phyloP scores from a whole-genome alignment of 2,113 vertebrate genomes.

The Columba janthina region DNA sequence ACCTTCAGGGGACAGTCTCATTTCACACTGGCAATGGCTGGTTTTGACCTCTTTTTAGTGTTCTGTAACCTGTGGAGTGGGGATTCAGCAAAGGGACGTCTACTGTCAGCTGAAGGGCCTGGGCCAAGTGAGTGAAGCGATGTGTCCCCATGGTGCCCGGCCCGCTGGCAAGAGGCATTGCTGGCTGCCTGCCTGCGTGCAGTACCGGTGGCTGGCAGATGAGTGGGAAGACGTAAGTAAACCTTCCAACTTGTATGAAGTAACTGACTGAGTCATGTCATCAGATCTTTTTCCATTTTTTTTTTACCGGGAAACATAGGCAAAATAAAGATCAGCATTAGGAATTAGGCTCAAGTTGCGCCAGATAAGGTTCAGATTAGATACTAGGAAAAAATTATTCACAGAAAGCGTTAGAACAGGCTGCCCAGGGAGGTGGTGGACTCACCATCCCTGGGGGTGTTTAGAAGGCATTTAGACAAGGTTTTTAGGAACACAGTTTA shows the following conservation, averaged over 20 bases:
- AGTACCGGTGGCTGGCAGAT: constrained; percentile 76
- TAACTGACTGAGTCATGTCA: too few relatives aligned
- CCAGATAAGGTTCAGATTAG: too few relatives aligned
- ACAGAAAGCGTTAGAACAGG: too few relatives aligned
- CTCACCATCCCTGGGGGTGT: too few relatives aligned
- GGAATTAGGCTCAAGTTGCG: too few relatives aligned
- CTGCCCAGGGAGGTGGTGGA: too few relatives aligned
- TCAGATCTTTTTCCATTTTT: too few relatives aligned
- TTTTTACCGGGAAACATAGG: background rate
- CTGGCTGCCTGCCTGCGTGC: constrained; percentile 71
- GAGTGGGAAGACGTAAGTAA: constrained; percentile 85
- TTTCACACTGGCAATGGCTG: background rate
- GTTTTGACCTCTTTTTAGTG: constrained; percentile 76
- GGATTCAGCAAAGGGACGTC: constrained; percentile 82
- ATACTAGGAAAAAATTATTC: too few relatives aligned
- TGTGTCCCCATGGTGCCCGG: constrained; percentile 64
- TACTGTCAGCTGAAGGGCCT: constrained; percentile 82
- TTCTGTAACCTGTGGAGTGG: constrained; percentile 86
- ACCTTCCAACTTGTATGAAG: background rate
- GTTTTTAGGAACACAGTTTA: too few relatives aligned
- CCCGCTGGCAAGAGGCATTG: constrained; percentile 75
- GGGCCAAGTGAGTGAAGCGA: constrained; percentile 74
- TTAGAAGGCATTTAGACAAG: too few relatives aligned
- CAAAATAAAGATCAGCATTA: background rate
- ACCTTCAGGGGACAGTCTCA: accelerated